Base-by-base conservation (phyloP, 2,888 invertebrate genomes). In the Hypomecis punctinalis region DNA sequence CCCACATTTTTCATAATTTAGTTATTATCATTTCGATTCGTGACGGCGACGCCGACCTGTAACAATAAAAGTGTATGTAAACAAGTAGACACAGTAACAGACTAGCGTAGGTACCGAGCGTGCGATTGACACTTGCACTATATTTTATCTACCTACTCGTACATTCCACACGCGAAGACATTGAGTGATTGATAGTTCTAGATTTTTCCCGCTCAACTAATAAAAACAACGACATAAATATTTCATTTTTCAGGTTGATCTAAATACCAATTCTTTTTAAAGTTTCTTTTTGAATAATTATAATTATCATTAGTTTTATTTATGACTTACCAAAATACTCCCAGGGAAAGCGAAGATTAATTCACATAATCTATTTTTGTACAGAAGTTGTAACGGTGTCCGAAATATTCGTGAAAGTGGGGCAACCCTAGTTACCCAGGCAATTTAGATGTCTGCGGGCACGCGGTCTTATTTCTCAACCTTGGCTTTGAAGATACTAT, bases 401-500 rank as follows among this genome's bases (percentile, higher is more conserved):
- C 64, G 36, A 10, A 46, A 7, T 39, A 51, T 23, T 45, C n/a
- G 6, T 5, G 10, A 52, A 64, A 49, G 8, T n/a, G 36, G 40
- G 57, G 56, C 53, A 52, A 10, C 57, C 56, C 51, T 46, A 51
- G 36, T 39, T 42, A 37, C 47, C 51, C 57, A 56, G 57, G 49
- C 57, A 61, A 69, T 70, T 69, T 63, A 73, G 63, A 66, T 65
- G 70, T 67, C 66, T 70, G 62, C 67, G 66, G 57, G n/a, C 60
- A 47, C 59, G 51, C 46, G 57, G 46, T 63, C 64, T 71, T 64
- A 68, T 73, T 67, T 60, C 51, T 51, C 68, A 77, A 69, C 80
- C 80, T 80, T 80, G 80, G 76, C 79, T 78, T 79, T 80, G 78
- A 74, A 74, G 69, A 73, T 68, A 62, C 70, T 75, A 74, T 74